phyloP scores from a whole-genome alignment of 2,888 invertebrate genomes.

The Drosophila kokeensis region DNA sequence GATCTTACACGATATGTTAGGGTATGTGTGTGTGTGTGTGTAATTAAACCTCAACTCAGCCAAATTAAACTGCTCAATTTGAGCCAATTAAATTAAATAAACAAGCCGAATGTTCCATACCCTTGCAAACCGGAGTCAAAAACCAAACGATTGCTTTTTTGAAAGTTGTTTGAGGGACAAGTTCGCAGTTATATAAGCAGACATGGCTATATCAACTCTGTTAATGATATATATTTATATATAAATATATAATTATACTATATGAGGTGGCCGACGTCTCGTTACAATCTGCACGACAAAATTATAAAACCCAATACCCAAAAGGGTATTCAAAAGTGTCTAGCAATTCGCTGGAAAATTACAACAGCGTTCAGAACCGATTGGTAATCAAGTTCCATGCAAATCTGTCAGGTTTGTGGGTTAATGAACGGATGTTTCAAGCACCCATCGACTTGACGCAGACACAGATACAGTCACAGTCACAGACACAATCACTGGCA shows the following conservation, averaged over 20 bases:
- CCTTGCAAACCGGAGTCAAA: background rate
- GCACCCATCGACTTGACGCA: constrained; percentile 53
- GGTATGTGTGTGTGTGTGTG: background rate
- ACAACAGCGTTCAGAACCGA: constrained; percentile 42
- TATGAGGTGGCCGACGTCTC: background rate
- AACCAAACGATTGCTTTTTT: background rate
- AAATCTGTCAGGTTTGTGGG: constrained; percentile 62
- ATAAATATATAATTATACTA: no score
- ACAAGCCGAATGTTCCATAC: background rate
- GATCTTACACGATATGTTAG: background rate
- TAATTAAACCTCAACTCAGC: background rate
- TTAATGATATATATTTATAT: background rate
- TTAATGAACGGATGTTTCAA: constrained; percentile 72
- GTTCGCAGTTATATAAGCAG: background rate
- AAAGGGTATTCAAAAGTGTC: background rate
- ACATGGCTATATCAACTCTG: background rate
- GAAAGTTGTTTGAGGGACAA: background rate
- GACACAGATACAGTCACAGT: constrained; percentile 15
- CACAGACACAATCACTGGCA: constrained; percentile 34
- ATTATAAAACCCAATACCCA: background rate
- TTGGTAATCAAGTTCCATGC: constrained; percentile 55
- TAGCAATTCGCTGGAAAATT: constrained; percentile 24
- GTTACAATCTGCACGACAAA: background rate
- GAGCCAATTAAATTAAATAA: background rate
- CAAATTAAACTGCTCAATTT: background rate